These are phyloP conservation scores for Melikaiella ostensackeni DNA, from an alignment of 2,888 invertebrate species.

Conservation along the genomic window DNA sequence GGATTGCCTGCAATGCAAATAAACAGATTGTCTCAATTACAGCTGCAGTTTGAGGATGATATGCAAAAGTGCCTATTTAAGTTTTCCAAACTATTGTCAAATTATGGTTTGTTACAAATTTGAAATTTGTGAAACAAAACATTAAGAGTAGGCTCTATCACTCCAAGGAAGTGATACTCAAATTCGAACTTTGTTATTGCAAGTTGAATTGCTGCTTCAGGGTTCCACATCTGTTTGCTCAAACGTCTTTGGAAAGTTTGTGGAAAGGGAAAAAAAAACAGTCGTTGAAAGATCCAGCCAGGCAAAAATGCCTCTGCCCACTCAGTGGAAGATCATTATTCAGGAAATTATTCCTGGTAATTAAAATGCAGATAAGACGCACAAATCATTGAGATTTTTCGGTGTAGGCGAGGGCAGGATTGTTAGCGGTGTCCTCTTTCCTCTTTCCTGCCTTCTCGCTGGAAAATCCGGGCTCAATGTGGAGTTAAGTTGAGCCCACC, in stretches of 20 bases:
- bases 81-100: neutral
- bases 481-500: conserved; percentile 58
- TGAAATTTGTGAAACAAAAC: neutral
- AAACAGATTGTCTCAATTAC: neutral
- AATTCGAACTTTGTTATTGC: neutral
- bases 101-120: too few species aligned
- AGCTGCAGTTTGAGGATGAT: neutral
- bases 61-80: neutral
- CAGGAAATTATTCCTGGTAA: conserved; percentile 74
- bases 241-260: neutral
- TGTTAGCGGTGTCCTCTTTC: conserved; percentile 53
- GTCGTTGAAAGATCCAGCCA: conserved; percentile 45
- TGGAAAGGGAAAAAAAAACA: conserved; percentile 41
- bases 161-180: neutral
- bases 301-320: conserved; percentile 48
- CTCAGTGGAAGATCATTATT: conserved; percentile 66
- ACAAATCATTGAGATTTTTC: conserved; percentile 76
- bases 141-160: neutral
- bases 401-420: conserved; percentile 55
- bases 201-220: neutral
- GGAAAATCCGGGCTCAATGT: conserved; percentile 54
- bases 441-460: conserved; percentile 51
- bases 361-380: conserved; percentile 77
- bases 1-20: neutral
- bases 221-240: conserved; percentile 10